Evolutionary conservation across 1,140 invertebrate genomes (phyloP).

Genomic region (Bombus ignitus): DNA sequence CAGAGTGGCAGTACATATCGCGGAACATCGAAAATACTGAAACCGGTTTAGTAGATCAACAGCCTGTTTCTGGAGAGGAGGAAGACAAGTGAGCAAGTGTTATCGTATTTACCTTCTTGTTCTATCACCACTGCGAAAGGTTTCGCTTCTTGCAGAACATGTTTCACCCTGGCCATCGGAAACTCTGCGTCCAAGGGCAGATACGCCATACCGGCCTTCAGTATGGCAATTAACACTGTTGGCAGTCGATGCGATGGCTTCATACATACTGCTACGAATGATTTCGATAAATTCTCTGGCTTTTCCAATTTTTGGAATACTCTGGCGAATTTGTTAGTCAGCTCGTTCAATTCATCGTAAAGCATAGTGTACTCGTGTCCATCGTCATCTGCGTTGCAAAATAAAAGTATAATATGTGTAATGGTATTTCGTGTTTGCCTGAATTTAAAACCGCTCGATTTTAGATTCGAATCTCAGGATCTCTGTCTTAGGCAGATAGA

Average conservation of each 20-base stretch:
- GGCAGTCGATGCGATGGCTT: conserved; percentile 89
- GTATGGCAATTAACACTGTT: conserved; percentile 87
- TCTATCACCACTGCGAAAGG: conserved; percentile 89
- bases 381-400: conserved; percentile 76
- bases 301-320: conserved; percentile 84
- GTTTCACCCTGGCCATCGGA: conserved; percentile 88
- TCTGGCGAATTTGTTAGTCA: conserved; percentile 85
- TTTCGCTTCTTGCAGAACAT: conserved; percentile 90
- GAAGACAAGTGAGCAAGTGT: neutral
- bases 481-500: too few species aligned
- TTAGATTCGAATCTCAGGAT: too few species aligned
- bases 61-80: neutral
- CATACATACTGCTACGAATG: conserved; percentile 89
- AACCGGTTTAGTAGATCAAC: too few species aligned
- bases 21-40: too few species aligned
- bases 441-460: too few species aligned
- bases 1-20: too few species aligned
- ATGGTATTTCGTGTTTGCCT: too few species aligned
- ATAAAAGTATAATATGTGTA: conserved; percentile 5
- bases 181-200: conserved; percentile 91
- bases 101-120: conserved; percentile 69
- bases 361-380: conserved; percentile 78
- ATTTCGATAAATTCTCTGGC: conserved; percentile 80
- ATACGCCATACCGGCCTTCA: conserved; percentile 92
- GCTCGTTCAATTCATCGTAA: conserved; percentile 85